These are phyloP conservation scores for Eilema sororculum DNA, from an alignment of 2,888 invertebrate genomes.

Conservation along the genomic window DNA sequence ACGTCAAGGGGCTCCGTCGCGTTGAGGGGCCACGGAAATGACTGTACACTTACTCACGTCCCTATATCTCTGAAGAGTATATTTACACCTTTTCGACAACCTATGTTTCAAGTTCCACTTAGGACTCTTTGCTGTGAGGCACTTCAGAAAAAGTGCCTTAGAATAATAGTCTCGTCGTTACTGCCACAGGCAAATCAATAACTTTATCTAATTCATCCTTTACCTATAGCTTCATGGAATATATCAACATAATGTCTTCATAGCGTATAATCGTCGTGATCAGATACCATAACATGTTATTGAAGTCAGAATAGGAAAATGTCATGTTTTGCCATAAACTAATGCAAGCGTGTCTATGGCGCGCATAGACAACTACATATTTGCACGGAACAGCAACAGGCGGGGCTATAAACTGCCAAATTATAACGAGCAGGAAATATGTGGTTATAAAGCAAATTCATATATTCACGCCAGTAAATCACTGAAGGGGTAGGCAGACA, in stretches of 20 bases:
- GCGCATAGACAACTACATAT: conserved; percentile 6
- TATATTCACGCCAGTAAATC: too few relatives aligned
- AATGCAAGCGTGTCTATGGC: neutral
- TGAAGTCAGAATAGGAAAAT: neutral
- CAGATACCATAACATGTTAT: neutral
- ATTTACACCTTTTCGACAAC: neutral
- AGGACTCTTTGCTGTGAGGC: neutral
- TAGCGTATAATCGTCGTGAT: neutral
- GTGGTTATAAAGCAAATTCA: too few relatives aligned
- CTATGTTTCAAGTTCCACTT: neutral
- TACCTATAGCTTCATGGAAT: neutral
- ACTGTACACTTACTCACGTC: conserved; percentile 26
- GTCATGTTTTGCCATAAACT: neutral
- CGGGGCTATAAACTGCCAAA: conserved; percentile 8
- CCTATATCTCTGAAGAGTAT: neutral
- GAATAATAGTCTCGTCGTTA: too few relatives aligned
- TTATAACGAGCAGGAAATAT: conserved; percentile 21
- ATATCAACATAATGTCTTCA: neutral
- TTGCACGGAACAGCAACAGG: conserved; percentile 19
- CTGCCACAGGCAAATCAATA: too few relatives aligned
- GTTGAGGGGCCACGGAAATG: conserved; percentile 39
- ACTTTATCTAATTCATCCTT: too few relatives aligned
- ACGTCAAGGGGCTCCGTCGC: conserved; percentile 42
- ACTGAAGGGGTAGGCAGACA: too few relatives aligned
- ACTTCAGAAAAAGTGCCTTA: too few relatives aligned